These are phyloP conservation scores for Sarcophilus harrisii DNA, from an alignment of 2,797 vertebrate species.

Conservation along the genomic window DNA sequence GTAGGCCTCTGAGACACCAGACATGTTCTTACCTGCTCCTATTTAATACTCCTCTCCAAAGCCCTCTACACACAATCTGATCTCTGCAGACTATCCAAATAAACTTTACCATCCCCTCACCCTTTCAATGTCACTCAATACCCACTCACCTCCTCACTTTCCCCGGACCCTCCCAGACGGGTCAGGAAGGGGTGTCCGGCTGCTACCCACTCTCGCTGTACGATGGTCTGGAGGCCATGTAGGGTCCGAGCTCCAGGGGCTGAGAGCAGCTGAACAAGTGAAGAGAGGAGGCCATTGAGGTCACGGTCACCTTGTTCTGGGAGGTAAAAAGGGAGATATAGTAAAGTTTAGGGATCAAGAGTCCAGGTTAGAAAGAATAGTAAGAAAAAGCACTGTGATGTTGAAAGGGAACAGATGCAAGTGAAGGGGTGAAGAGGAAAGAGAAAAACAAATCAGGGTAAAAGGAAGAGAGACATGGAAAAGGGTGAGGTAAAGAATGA, in stretches of 20 bases:
- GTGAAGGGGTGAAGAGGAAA: accelerated
- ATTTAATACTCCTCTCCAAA: background rate
- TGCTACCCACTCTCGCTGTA: slow-evolving; percentile 96
- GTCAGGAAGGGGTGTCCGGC: slow-evolving; percentile 93
- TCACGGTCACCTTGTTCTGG: slow-evolving; percentile 93
- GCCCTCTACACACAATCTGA: background rate
- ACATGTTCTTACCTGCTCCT: slow-evolving; percentile 4
- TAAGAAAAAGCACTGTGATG: slow-evolving; percentile 23
- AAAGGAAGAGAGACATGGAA: slow-evolving; percentile 40
- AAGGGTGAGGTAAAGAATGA: background rate
- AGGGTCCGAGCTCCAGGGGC: slow-evolving; percentile 90
- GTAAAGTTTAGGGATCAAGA: slow-evolving; percentile 50
- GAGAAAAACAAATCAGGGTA: background rate
- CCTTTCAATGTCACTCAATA: background rate
- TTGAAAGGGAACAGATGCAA: background rate
- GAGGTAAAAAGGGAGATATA: slow-evolving; percentile 50
- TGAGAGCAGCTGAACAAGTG: slow-evolving; percentile 94
- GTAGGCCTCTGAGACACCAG: background rate
- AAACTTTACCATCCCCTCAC: slow-evolving; percentile 21
- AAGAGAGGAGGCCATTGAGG: slow-evolving; percentile 93
- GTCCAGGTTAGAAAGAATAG: slow-evolving; percentile 50
- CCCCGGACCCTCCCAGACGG: slow-evolving; percentile 80
- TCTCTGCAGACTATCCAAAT: background rate
- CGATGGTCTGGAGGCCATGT: slow-evolving; percentile 92
- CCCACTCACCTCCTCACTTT: slow-evolving; percentile 73